Evolutionary conservation across 2,797 vertebrate species (phyloP).

Genomic region (Peromyscus eremicus): DNA sequence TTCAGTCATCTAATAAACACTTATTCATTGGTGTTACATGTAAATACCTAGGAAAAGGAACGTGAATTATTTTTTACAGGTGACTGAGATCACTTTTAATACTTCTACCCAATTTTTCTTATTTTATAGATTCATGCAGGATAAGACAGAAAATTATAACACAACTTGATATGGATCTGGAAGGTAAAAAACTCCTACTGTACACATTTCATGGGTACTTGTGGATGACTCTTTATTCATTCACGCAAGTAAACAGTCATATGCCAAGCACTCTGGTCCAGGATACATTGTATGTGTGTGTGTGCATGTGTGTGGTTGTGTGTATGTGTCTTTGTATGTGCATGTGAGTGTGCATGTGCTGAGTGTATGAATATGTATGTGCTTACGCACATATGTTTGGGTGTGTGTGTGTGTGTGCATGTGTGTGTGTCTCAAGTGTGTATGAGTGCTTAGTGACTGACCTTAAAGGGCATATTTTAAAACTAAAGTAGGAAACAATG

Average conservation of each 20-base stretch:
- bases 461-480: background rate
- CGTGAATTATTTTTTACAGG: conserved; percentile 34
- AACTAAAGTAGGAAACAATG: conserved; percentile 18
- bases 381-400: background rate
- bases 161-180: background rate
- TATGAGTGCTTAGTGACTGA: background rate
- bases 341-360: background rate
- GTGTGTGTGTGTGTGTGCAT: background rate
- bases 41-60: conserved; percentile 34
- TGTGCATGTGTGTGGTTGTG: background rate
- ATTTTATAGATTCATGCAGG: conserved; percentile 12
- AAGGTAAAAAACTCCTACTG: background rate
- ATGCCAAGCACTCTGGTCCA: background rate
- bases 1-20: conserved; percentile 46
- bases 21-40: conserved; percentile 25
- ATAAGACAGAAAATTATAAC: conserved; percentile 32
- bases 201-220: background rate
- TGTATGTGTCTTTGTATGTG: background rate
- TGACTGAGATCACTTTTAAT: background rate
- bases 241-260: background rate
- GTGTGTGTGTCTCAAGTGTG: background rate
- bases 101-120: conserved; percentile 9
- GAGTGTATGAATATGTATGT: background rate
- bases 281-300: background rate
- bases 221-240: background rate